These are phyloP conservation scores for Asbolus verrucosus DNA, from an alignment of 1,140 invertebrate species.

Conservation along the genomic window DNA sequence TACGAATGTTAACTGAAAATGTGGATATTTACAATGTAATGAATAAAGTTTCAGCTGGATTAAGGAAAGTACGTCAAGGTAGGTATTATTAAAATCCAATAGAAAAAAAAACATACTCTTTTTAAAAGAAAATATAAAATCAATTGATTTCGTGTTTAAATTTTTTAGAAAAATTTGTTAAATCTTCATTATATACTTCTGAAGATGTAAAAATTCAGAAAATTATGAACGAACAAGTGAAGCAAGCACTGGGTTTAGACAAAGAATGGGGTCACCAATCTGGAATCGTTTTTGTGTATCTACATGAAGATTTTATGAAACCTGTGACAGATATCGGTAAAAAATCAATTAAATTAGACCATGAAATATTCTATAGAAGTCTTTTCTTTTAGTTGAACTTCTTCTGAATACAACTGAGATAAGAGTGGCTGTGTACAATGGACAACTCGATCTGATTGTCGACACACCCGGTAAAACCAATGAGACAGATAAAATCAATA, in stretches of 20 bases:
- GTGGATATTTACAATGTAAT: too few relatives aligned
- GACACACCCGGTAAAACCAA: constrained; percentile 77
- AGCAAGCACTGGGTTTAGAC: constrained; percentile 71
- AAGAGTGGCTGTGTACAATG: constrained; percentile 77
- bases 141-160: too few relatives aligned
- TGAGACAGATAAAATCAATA: too few relatives aligned
- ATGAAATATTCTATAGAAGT: background rate
- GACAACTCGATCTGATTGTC: constrained; percentile 79
- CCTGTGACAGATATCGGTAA: constrained; percentile 78
- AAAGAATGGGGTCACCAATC: constrained; percentile 77
- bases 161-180: constrained; percentile 1
- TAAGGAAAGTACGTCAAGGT: too few relatives aligned
- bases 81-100: too few relatives aligned
- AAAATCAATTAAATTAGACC: too few relatives aligned
- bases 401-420: constrained; percentile 78
- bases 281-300: constrained; percentile 71
- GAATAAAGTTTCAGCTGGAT: too few relatives aligned
- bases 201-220: constrained; percentile 64
- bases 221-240: constrained; percentile 81
- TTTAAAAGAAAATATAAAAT: too few relatives aligned
- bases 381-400: constrained; percentile 73
- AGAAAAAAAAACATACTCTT: too few relatives aligned
- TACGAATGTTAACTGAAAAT: constrained; percentile 70
- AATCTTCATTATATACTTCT: constrained; percentile 50
- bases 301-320: constrained; percentile 86